Evolutionary conservation across 2,888 invertebrate genomes (phyloP).

Genomic region (Protophormia terraenovae): DNA sequence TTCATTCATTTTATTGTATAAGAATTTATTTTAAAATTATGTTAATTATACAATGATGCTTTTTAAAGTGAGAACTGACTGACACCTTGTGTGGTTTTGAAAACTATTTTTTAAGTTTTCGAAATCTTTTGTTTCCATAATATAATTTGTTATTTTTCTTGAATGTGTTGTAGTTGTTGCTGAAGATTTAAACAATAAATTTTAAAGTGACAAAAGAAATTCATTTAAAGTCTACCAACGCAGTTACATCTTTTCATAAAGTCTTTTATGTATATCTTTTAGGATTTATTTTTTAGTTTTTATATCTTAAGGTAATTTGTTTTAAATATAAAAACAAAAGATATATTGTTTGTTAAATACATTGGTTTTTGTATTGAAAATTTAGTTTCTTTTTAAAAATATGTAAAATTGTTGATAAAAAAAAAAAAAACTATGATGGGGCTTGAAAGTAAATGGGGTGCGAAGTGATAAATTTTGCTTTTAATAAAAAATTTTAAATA

Average conservation of each 20-base stretch:
- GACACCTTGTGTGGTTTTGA: slow-evolving; percentile 49
- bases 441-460: background rate
- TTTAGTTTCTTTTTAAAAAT: background rate
- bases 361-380: background rate
- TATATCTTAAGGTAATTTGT: background rate
- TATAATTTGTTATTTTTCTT: background rate
- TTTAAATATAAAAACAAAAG: background rate
- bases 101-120: background rate
- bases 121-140: background rate
- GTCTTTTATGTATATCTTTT: background rate
- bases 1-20: slow-evolving; percentile 28
- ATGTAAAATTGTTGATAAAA: background rate
- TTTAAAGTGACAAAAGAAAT: slow-evolving; percentile 38
- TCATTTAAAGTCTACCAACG: slow-evolving; percentile 29
- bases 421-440: too few relatives aligned
- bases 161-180: background rate
- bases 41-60: slow-evolving; percentile 40
- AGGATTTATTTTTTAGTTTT: background rate
- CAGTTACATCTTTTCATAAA: background rate
- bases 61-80: slow-evolving; percentile 48
- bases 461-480: background rate
- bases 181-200: slow-evolving; percentile 27
- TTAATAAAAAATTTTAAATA: too few relatives aligned
- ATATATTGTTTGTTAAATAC: background rate
- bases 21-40: slow-evolving; percentile 59